phyloP scores from a whole-genome alignment of 2,888 invertebrate genomes.

The Cantharis rufa region DNA sequence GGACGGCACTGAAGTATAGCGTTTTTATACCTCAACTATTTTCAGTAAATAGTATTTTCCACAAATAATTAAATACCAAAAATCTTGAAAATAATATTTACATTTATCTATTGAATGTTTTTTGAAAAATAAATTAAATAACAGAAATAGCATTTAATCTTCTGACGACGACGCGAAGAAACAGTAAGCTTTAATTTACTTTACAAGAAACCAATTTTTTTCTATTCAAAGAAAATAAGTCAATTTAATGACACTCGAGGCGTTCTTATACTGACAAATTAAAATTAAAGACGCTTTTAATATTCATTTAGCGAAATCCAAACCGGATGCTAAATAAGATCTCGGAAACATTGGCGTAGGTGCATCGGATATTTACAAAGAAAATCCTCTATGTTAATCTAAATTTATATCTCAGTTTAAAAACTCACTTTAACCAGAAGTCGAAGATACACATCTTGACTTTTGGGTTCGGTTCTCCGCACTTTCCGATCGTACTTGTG shows the following conservation, averaged over 20 bases:
- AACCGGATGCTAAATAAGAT: neutral
- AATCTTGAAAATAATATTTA: too few relatives aligned
- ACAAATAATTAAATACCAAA: too few relatives aligned
- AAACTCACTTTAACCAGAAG: slow-evolving; percentile 94
- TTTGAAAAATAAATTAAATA: neutral
- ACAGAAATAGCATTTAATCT: neutral
- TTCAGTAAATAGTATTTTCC: too few relatives aligned
- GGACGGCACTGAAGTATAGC: too few relatives aligned
- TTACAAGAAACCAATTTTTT: neutral
- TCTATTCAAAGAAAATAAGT: neutral
- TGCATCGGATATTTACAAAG: neutral
- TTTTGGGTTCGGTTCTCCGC: slow-evolving; percentile 94
- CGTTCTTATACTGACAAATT: neutral
- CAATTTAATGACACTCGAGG: neutral
- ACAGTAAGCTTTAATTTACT: neutral
- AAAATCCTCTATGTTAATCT: neutral
- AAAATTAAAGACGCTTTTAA: neutral
- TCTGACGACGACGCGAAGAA: neutral
- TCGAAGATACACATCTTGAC: slow-evolving; percentile 96
- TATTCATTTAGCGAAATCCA: neutral
- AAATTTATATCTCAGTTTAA: neutral
- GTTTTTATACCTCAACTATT: too few relatives aligned
- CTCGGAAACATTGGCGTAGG: neutral
- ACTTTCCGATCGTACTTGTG: slow-evolving; percentile 99
- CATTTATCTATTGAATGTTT: too few relatives aligned